A percentile compares a stretch with the other conserved stretches of the same genome.
These are phyloP conservation scores for Pseudanteris insignis DNA, from an alignment of 2,888 invertebrate species.

Conservation along the genomic window DNA sequence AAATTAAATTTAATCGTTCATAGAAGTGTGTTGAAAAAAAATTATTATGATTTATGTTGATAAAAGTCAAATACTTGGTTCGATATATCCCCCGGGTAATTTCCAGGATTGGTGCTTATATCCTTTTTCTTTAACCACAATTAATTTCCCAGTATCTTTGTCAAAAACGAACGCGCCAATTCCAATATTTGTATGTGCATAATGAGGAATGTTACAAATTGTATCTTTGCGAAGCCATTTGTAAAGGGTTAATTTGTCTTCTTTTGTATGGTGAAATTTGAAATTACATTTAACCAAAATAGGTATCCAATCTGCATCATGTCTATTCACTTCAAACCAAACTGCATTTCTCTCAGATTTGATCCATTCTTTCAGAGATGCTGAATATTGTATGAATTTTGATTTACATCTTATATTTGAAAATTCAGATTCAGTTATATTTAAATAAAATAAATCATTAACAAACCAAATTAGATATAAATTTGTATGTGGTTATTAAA, in stretches of 20 bases:
- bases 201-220: conserved; percentile 76
- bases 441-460: too few relatives aligned
- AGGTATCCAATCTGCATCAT: conserved; percentile 80
- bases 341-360: conserved; percentile 74
- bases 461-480: too few relatives aligned
- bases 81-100: conserved; percentile 90
- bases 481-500: too few relatives aligned
- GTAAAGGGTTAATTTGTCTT: conserved; percentile 81
- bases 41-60: too few relatives aligned
- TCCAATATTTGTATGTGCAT: conserved; percentile 83
- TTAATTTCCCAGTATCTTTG: conserved; percentile 74
- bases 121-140: conserved; percentile 83
- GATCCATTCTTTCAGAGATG: conserved; percentile 77
- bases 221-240: conserved; percentile 78
- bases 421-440: too few relatives aligned
- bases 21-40: too few relatives aligned
- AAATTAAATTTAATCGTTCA: too few relatives aligned
- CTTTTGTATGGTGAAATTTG: conserved; percentile 86
- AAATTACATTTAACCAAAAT: conserved; percentile 80
- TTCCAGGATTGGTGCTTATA: conserved; percentile 73
- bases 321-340: conserved; percentile 82
- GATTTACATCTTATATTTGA: too few relatives aligned
- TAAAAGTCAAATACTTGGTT: conserved; percentile 79
- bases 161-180: conserved; percentile 89
- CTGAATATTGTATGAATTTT: too few relatives aligned